Conservation (phyloP, 2,797 vertebrate species). For the Gymnoscopelus braueri region DNA sequence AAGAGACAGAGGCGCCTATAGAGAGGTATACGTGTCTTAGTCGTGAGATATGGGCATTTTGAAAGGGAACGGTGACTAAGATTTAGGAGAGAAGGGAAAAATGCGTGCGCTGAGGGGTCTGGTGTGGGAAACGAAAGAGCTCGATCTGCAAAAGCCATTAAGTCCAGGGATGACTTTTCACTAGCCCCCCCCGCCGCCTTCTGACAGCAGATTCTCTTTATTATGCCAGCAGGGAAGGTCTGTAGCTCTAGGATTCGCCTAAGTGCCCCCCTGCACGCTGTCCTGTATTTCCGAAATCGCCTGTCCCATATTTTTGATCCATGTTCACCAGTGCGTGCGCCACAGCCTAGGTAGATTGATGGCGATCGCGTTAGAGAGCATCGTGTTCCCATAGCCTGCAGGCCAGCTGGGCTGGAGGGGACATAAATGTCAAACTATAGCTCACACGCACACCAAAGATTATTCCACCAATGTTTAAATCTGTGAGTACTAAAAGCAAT, state of each 20-base stretch:
- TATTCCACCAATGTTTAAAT: neutral
- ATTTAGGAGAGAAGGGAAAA: conserved; percentile 24
- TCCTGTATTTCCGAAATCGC: conserved; percentile 9
- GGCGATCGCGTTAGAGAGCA: conserved; percentile 11
- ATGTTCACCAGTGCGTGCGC: conserved; percentile 10
- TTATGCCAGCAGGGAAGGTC: conserved; percentile 65
- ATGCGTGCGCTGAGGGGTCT: conserved; percentile 26
- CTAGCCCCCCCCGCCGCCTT: conserved; percentile 11
- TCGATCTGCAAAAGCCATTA: conserved; percentile 78
- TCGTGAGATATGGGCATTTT: conserved; percentile 8
- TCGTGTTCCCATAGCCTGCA: conserved; percentile 19
- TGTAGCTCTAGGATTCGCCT: conserved; percentile 35
- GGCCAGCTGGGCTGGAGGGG: conserved; percentile 1
- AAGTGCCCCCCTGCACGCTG: conserved; percentile 16
- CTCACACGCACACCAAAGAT: conserved; percentile 10
- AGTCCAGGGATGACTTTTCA: conserved; percentile 61
- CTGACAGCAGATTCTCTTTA: conserved; percentile 70
- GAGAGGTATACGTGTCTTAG: neutral
- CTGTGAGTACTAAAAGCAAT: too few relatives aligned
- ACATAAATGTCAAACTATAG: conserved; percentile 5
- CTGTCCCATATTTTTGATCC: conserved; percentile 31
- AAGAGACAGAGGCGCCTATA: neutral
- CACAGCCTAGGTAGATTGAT: conserved; percentile 25
- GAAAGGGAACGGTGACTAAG: conserved; percentile 21
- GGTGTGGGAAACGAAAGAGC: conserved; percentile 53